These are phyloP conservation scores for Rhagonycha lutea DNA, from an alignment of 2,888 invertebrate species.

Conservation along the genomic window DNA sequence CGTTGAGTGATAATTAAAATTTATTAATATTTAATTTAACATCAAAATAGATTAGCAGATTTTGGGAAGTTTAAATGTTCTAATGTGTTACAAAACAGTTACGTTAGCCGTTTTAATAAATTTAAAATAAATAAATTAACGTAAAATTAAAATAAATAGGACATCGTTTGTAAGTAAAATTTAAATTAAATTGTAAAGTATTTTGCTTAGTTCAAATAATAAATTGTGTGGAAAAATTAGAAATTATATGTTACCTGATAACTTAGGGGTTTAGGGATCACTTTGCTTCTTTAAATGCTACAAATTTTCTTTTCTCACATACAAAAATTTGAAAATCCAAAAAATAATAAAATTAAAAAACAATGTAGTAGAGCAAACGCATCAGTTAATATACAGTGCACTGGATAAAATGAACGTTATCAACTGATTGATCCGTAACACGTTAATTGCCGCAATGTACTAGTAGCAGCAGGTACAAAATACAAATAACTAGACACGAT, in stretches of 20 bases:
- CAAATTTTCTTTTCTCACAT: neutral
- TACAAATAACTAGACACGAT: neutral
- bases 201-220: too few relatives aligned
- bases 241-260: neutral
- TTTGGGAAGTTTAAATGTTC: neutral
- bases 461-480: neutral
- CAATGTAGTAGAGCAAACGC: neutral
- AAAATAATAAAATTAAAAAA: neutral
- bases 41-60: neutral
- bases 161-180: neutral
- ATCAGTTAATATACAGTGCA: slow-evolving; percentile 1
- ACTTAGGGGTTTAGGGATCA: neutral
- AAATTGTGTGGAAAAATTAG: neutral
- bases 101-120: neutral
- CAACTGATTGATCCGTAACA: neutral
- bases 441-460: neutral
- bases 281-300: neutral
- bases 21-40: neutral
- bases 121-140: neutral
- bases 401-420: neutral
- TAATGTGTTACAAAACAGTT: neutral
- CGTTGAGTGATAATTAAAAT: neutral
- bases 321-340: neutral
- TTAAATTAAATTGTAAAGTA: too few relatives aligned
- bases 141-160: neutral